Conservation (phyloP, 2,888 invertebrate genomes). For the Hirtodrosophila cameraria region DNA sequence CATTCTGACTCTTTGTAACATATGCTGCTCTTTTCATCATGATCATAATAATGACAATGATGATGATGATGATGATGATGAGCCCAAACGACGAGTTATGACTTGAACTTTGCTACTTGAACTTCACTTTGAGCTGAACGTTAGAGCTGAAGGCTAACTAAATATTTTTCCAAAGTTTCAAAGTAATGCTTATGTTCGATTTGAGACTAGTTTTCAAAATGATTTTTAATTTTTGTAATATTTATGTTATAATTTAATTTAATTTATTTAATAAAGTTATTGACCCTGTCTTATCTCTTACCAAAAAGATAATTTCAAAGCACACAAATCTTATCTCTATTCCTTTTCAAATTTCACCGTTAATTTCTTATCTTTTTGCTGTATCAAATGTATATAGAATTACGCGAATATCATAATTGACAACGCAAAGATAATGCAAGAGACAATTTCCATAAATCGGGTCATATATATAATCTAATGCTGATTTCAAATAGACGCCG, state of each 20-base stretch:
- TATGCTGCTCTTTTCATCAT: slow-evolving; percentile 16
- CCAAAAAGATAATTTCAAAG: too few relatives aligned
- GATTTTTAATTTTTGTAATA: neutral
- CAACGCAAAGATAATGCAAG: too few relatives aligned
- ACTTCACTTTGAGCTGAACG: slow-evolving; percentile 26
- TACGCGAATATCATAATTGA: too few relatives aligned
- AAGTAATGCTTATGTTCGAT: neutral
- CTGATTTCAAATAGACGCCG: too few relatives aligned
- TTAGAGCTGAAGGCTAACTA: slow-evolving; percentile 27
- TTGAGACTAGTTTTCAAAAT: neutral
- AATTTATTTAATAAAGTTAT: neutral
- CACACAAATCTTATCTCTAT: too few relatives aligned
- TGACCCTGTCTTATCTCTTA: too few relatives aligned
- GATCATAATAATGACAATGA: slow-evolving; percentile 34
- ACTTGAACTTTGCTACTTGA: slow-evolving; percentile 58
- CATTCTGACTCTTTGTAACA: slow-evolving; percentile 46
- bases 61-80: slow-evolving; percentile 31
- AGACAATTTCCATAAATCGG: too few relatives aligned
- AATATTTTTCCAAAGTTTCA: slow-evolving; percentile 14
- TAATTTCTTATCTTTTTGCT: too few relatives aligned
- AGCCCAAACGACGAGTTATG: slow-evolving; percentile 38
- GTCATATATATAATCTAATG: too few relatives aligned
- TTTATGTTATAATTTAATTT: neutral
- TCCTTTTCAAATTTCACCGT: too few relatives aligned
- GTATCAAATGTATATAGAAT: too few relatives aligned